phyloP scores from a whole-genome alignment of 2,797 vertebrate species.

The Hippoglossus hippoglossus region DNA sequence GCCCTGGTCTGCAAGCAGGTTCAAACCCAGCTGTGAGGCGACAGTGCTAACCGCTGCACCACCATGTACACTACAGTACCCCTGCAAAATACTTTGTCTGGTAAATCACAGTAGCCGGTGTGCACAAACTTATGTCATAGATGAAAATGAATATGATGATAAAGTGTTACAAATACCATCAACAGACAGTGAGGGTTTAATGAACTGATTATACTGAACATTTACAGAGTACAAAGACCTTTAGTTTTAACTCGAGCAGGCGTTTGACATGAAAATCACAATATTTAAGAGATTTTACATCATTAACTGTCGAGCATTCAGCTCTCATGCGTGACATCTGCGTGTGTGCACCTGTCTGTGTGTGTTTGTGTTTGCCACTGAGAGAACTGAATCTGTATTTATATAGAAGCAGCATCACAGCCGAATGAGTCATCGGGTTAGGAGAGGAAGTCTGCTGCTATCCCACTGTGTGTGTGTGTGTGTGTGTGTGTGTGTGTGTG shows the following conservation, averaged over 20 bases:
- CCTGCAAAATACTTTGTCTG: no score
- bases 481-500: slow-evolving; percentile 34
- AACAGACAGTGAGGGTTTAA: neutral
- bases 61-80: no score
- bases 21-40: no score
- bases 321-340: neutral
- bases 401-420: slow-evolving; percentile 38
- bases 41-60: no score
- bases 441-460: slow-evolving; percentile 37
- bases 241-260: neutral
- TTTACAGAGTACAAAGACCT: neutral
- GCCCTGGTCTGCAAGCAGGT: no score
- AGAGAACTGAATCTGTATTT: slow-evolving; percentile 33
- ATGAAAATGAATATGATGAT: no score
- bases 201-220: no score
- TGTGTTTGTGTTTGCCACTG: slow-evolving; percentile 12
- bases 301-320: neutral
- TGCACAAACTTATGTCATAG: no score
- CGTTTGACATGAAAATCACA: neutral
- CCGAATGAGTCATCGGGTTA: slow-evolving; percentile 60
- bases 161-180: neutral
- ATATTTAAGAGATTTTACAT: neutral
- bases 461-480: slow-evolving; percentile 31
- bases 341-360: slow-evolving; percentile 4
- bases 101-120: no score